These are phyloP conservation scores for Thalassarche chlororhynchos DNA, from an alignment of 2,113 vertebrate species.

Conservation along the genomic window DNA sequence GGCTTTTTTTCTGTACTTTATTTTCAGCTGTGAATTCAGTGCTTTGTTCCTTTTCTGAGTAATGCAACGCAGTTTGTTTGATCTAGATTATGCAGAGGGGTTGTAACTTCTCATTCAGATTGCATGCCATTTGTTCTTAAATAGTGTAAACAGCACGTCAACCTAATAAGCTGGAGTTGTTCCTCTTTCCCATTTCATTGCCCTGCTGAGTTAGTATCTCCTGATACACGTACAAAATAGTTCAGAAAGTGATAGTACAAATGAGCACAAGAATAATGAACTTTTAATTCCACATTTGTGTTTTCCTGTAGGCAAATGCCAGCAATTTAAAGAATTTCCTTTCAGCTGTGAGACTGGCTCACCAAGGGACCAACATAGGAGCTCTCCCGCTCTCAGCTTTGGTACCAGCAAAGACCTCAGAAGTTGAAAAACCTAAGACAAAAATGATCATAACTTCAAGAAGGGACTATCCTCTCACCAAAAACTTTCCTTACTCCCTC, in stretches of 20 bases:
- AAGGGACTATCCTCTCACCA: slow-evolving; percentile 93
- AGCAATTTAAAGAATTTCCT: slow-evolving; percentile 90
- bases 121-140: neutral
- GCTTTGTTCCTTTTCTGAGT: neutral
- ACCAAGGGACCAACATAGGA: slow-evolving; percentile 80
- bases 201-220: neutral
- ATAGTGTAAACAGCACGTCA: neutral
- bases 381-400: slow-evolving; percentile 82
- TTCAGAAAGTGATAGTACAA: neutral
- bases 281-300: neutral
- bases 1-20: neutral
- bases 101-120: neutral
- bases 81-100: neutral
- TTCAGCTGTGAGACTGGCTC: slow-evolving; percentile 87
- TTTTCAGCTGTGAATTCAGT: neutral
- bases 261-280: neutral
- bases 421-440: slow-evolving; percentile 94
- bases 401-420: slow-evolving; percentile 85
- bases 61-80: neutral
- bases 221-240: neutral
- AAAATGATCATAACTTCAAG: slow-evolving; percentile 90
- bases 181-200: neutral
- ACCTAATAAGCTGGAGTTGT: neutral
- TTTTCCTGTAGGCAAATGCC: slow-evolving; percentile 83
- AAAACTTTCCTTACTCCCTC: slow-evolving; percentile 89